Evolutionary conservation across 2,113 vertebrate species (phyloP).

Genomic region (Nibea coibor): DNA sequence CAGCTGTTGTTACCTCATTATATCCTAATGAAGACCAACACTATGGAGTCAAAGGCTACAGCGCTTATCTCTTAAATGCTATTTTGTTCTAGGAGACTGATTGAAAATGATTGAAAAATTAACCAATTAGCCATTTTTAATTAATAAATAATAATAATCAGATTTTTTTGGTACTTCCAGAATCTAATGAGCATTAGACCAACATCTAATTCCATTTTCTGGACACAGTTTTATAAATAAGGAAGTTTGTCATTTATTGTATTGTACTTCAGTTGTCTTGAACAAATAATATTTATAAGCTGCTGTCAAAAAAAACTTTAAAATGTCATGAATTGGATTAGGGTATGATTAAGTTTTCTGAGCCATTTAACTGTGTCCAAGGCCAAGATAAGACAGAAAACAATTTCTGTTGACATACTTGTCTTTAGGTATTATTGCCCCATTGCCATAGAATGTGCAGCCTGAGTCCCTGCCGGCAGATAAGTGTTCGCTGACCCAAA

Average conservation of each 20-base stretch:
- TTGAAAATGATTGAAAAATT: no score
- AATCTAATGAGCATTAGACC: no score
- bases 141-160: neutral
- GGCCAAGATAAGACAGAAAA: constrained; percentile 5
- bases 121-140: neutral
- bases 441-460: neutral
- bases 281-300: neutral
- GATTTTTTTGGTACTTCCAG: neutral
- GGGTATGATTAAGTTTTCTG: neutral
- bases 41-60: neutral
- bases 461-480: constrained; percentile 1
- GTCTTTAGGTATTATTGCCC: constrained; percentile 7
- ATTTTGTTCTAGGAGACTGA: neutral
- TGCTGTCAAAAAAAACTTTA: neutral
- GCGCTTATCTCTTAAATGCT: neutral
- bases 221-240: neutral
- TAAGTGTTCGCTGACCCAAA: constrained; percentile 8
- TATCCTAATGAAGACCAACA: constrained; percentile 52
- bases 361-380: constrained; percentile 9
- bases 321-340: neutral
- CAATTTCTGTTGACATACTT: neutral
- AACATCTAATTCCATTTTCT: no score
- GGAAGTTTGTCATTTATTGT: neutral
- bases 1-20: constrained; percentile 72
- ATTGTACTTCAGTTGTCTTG: neutral